Evolutionary conservation across 1,140 invertebrate species (phyloP).

Genomic region (Pachypeltis micranthus): DNA sequence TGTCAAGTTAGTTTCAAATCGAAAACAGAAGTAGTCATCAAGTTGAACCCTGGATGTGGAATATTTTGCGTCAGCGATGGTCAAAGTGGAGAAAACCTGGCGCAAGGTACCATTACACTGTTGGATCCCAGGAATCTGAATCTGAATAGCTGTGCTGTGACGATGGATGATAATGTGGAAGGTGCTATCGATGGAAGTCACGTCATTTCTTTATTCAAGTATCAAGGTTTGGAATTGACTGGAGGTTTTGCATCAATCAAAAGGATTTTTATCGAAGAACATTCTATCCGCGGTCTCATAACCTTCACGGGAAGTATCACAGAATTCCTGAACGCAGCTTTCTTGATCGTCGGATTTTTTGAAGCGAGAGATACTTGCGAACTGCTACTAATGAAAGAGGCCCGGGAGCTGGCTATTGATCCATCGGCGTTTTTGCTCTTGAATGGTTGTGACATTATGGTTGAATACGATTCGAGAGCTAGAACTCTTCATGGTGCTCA

Average conservation of each 20-base stretch:
- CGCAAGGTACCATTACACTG: background rate
- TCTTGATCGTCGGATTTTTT: slow-evolving; percentile 12
- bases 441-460: background rate
- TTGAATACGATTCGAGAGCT: slow-evolving; percentile 14
- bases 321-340: slow-evolving; percentile 12
- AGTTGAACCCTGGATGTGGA: background rate
- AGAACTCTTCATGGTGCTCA: slow-evolving; percentile 8
- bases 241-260: background rate
- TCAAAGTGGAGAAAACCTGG: background rate
- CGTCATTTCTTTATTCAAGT: background rate
- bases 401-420: background rate
- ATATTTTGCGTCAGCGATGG: background rate
- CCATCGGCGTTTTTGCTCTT: background rate
- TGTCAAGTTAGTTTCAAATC: background rate
- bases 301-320: slow-evolving; percentile 14
- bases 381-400: background rate
- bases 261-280: background rate
- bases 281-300: slow-evolving; percentile 5
- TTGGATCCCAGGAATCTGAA: background rate
- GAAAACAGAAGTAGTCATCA: background rate
- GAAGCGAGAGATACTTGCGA: background rate
- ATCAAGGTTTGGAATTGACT: background rate
- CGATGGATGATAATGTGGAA: background rate
- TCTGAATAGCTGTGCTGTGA: background rate
- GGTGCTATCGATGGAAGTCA: background rate